Evolutionary conservation across 2,888 invertebrate species (phyloP).

Genomic region (Hypomecis atomaria): DNA sequence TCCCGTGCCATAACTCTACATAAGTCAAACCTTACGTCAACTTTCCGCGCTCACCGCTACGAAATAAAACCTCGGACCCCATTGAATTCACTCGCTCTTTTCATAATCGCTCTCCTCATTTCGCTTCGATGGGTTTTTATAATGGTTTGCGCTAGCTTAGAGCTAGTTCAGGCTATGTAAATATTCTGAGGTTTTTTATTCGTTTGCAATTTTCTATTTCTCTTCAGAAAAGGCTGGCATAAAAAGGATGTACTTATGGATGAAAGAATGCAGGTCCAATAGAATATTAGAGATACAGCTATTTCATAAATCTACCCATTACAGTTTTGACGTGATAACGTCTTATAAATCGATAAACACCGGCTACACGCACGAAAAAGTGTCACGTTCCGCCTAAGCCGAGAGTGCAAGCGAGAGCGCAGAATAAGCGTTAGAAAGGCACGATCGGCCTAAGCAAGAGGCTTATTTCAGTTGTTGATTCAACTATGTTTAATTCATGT

Average conservation of each 20-base stretch:
- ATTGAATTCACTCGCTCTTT: conserved; percentile 53
- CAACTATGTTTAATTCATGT: no score
- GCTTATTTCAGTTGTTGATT: no score
- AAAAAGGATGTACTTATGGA: neutral
- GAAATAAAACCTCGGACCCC: conserved; percentile 40
- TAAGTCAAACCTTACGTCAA: conserved; percentile 39
- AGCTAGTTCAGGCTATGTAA: conserved; percentile 31
- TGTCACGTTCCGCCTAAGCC: no score
- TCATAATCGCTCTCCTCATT: conserved; percentile 54
- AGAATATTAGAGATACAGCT: no score
- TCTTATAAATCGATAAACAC: no score
- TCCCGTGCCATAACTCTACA: conserved; percentile 1
- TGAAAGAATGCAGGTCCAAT: no score
- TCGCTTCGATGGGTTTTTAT: conserved; percentile 45
- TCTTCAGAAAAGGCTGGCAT: neutral
- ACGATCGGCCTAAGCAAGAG: no score
- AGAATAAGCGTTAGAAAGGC: no score
- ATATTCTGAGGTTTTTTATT: conserved; percentile 26
- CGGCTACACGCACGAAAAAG: no score
- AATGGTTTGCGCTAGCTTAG: conserved; percentile 35
- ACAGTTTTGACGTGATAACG: no score
- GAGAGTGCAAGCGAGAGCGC: no score
- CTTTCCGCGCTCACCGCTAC: conserved; percentile 34
- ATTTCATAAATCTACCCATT: no score
- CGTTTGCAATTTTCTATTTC: conserved; percentile 14